phyloP scores from a whole-genome alignment of 2,888 invertebrate genomes.

The Linhomoeus sp. region DNA sequence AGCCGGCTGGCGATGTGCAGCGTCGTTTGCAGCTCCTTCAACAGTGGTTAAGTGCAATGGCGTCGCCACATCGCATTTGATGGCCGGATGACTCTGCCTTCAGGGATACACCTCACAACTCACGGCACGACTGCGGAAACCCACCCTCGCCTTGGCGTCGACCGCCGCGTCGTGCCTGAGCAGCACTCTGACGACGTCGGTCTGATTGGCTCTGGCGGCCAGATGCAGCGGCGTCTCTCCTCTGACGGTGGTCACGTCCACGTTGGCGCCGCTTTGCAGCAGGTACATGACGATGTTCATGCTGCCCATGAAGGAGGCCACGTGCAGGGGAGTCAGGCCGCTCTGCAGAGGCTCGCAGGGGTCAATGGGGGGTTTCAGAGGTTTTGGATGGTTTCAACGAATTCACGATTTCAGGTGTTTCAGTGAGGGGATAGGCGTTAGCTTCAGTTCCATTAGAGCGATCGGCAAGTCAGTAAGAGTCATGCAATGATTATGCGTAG shows the following conservation, averaged over 20 bases:
- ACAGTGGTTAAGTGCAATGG: too few relatives aligned
- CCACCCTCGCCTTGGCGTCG: conserved; percentile 18
- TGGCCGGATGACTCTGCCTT: too few relatives aligned
- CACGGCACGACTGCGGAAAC: too few relatives aligned
- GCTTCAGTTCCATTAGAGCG: too few relatives aligned
- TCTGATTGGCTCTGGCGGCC: conserved; percentile 95
- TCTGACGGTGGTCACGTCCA: conserved; percentile 87
- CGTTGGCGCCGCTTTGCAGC: conserved; percentile 90
- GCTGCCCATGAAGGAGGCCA: conserved; percentile 98
- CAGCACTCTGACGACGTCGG: conserved; percentile 91
- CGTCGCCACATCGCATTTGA: too few relatives aligned
- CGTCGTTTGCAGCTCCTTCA: conserved; percentile 91
- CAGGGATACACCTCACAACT: too few relatives aligned
- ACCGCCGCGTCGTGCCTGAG: conserved; percentile 79
- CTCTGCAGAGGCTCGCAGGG: conserved; percentile 39
- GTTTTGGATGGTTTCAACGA: too few relatives aligned
- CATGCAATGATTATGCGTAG: too few relatives aligned
- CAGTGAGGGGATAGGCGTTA: too few relatives aligned
- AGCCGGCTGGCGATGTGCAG: conserved; percentile 90
- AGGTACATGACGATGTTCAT: conserved; percentile 98
- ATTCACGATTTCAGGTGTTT: too few relatives aligned
- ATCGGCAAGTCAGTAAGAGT: too few relatives aligned
- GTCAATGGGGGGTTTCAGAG: too few relatives aligned
- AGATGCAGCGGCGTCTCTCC: conserved; percentile 91
- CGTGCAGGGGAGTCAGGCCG: conserved; percentile 88